Evolutionary conservation across 2,797 vertebrate species (phyloP), one percentile per base, ranked within the genome.

Genomic region (Emydoidea blandingii): DNA sequence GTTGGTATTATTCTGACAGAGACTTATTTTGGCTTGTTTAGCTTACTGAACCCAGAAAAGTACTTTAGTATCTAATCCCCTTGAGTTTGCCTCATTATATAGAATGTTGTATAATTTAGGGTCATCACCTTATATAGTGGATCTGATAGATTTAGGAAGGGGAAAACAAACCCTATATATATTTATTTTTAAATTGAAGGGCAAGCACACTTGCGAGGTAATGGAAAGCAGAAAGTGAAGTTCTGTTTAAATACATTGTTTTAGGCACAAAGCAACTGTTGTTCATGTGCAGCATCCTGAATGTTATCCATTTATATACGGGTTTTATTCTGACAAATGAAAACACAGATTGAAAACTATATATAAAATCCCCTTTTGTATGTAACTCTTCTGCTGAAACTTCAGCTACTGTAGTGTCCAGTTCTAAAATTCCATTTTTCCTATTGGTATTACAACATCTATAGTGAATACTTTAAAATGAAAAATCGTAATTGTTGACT

Each of bases 1-100:
- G 91, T 87, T 88, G 93, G 81, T 44, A 97, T 98, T 97, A 93
- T 95, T 97, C 96, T 96, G 88, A 96, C 93, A 93, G 89, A 96
- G 88, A 88, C 79, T 92, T 97, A 80, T 34, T 98, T 96, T 84
- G 94, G 93, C 96, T 41, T 97, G 62, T 94, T 95, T 86, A 81
- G 91, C 93, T 96, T 96, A 92, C 68, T 95, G 89, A 96, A 95
- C 87, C 72, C 93, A 91, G 89, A 96, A 87, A 82, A n/a, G 29
- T 97, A 96, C 87, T 91, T 94, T 1, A 1, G 34, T 96, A 94
- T 41, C 88, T 93, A 95, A 96, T 92, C 53, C 78, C 83, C 74
- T 94, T 89, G 56, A 76, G 76, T 95, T 92, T 92, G 95, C 95
- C 88, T 97, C 90, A 87, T 94, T 92, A 72, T 91, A 74, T 3